A percentile compares a stretch with the other conserved stretches of the same genome.
These are phyloP conservation scores for Gymnothorax javanicus DNA, from an alignment of 2,797 vertebrate species.

Conservation along the genomic window DNA sequence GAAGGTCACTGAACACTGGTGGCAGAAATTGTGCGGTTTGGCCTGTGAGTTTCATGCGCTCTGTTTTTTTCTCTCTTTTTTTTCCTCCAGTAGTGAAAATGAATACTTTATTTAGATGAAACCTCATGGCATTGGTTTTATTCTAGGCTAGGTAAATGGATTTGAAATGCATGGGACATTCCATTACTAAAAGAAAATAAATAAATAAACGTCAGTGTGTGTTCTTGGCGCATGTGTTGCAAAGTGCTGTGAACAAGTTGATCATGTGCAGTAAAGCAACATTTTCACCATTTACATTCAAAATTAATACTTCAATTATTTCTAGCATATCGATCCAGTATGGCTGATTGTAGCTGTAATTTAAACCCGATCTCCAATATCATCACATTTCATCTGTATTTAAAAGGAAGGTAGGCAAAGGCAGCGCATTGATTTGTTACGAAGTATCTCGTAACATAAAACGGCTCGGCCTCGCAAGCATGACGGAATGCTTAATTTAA, in stretches of 20 bases:
- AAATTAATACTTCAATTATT: too few relatives aligned
- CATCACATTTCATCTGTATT: too few relatives aligned
- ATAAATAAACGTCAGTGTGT: background rate
- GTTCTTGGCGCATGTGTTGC: background rate
- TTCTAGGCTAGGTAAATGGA: constrained; percentile 28
- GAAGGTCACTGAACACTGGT: constrained; percentile 22
- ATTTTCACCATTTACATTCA: too few relatives aligned
- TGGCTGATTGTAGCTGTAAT: too few relatives aligned
- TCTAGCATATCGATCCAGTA: too few relatives aligned
- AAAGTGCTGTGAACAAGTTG: background rate
- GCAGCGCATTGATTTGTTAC: too few relatives aligned
- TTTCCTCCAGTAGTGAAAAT: constrained; percentile 2
- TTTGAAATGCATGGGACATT: constrained; percentile 10
- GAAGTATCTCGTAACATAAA: too few relatives aligned
- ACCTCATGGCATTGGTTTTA: constrained; percentile 27
- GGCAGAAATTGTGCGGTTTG: constrained; percentile 20
- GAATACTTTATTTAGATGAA: constrained; percentile 29
- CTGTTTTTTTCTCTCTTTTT: background rate
- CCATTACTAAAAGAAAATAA: background rate
- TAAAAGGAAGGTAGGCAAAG: too few relatives aligned
- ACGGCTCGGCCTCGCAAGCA: background rate
- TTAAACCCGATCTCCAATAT: too few relatives aligned
- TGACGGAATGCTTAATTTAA: background rate
- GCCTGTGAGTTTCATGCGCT: constrained; percentile 18
- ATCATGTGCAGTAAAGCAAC: background rate